phyloP scores from a whole-genome alignment of 2,113 vertebrate genomes.

The human region DNA sequence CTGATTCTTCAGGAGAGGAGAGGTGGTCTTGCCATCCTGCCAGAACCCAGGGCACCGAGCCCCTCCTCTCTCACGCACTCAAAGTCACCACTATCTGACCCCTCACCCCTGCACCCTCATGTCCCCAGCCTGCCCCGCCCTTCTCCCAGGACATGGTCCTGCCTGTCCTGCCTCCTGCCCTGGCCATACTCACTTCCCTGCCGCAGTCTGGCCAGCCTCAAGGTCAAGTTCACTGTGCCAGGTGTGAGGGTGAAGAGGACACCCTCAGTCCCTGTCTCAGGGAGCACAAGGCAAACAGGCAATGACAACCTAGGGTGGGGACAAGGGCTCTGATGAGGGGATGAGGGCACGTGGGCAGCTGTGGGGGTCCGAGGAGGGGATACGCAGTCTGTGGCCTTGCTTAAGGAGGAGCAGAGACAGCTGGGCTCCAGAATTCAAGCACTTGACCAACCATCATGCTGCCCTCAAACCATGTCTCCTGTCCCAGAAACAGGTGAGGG shows the following conservation, averaged over 20 bases:
- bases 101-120: neutral
- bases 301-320: neutral
- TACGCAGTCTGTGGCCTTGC: neutral
- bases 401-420: neutral
- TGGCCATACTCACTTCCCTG: neutral
- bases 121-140: neutral
- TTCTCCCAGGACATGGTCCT: neutral
- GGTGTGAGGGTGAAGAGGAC: neutral
- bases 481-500: too few species aligned
- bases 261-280: neutral
- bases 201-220: neutral
- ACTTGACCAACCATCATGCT: fast-evolving
- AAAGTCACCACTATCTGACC: too few species aligned
- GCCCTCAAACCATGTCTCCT: neutral
- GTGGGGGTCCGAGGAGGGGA: neutral
- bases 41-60: neutral
- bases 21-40: neutral
- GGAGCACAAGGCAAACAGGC: neutral
- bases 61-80: neutral
- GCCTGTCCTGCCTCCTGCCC: neutral
- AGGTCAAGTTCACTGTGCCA: neutral
- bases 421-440: neutral
- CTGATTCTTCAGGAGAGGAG: neutral
- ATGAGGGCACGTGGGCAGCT: fast-evolving
- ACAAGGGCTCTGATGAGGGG: too few species aligned